Evolutionary conservation across 2,888 invertebrate genomes (phyloP).

Genomic region (Fragum fragum): DNA sequence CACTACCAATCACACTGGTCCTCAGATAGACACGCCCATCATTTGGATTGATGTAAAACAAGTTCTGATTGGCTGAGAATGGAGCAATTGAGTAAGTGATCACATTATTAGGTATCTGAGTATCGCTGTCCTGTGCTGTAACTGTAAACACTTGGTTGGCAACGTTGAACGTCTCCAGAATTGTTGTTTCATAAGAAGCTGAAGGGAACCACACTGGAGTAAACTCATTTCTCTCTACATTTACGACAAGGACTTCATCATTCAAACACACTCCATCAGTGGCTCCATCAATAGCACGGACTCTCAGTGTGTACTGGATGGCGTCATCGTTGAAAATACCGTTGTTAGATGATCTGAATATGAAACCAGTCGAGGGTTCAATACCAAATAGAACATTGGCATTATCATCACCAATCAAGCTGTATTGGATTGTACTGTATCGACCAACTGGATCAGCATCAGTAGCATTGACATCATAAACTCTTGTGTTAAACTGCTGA

Average conservation of each 20-base stretch:
- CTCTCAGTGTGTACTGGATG: slow-evolving; percentile 71
- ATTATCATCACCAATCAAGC: slow-evolving; percentile 80
- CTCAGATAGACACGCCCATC: slow-evolving; percentile 73
- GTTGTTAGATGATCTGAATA: slow-evolving; percentile 93
- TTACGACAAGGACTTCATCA: slow-evolving; percentile 71
- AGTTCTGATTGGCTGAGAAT: slow-evolving; percentile 52
- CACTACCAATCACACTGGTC: slow-evolving; percentile 68
- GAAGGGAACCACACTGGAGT: slow-evolving; percentile 69
- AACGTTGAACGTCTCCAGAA: slow-evolving; percentile 76
- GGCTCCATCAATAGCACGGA: slow-evolving; percentile 78
- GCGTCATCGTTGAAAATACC: slow-evolving; percentile 85
- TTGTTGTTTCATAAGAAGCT: slow-evolving; percentile 69
- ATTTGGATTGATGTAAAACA: slow-evolving; percentile 67
- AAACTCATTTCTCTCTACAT: slow-evolving; percentile 78
- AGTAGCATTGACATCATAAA: slow-evolving; percentile 66
- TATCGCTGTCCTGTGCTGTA: slow-evolving; percentile 74
- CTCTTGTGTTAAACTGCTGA: slow-evolving; percentile 34
- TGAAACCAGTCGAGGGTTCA: slow-evolving; percentile 93
- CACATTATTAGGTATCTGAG: slow-evolving; percentile 79
- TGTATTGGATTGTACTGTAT: slow-evolving; percentile 75
- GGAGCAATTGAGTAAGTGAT: slow-evolving; percentile 72
- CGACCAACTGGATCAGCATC: slow-evolving; percentile 68
- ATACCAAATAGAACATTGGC: slow-evolving; percentile 92
- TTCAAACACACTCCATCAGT: slow-evolving; percentile 68
- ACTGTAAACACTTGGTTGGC: slow-evolving; percentile 72